phyloP scores from a whole-genome alignment of 2,888 invertebrate species.

The Deilephila porcellus region DNA sequence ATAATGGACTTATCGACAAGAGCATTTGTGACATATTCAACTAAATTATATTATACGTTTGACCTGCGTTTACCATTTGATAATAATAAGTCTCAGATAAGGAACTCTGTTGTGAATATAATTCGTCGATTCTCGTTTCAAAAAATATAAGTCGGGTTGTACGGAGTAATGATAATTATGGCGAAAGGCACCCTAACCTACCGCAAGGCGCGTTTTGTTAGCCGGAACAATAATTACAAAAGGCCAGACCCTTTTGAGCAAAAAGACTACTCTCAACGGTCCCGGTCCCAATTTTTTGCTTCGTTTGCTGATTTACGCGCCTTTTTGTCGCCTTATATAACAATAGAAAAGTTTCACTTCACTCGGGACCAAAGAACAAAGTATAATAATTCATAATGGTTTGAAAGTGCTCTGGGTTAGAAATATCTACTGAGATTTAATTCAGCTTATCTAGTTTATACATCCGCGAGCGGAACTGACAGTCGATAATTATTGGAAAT shows the following conservation, averaged over 20 bases:
- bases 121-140: background rate
- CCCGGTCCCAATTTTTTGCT: constrained; percentile 12
- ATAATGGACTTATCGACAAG: constrained; percentile 1
- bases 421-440: background rate
- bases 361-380: background rate
- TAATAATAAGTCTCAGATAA: constrained; percentile 20
- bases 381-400: background rate
- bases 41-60: constrained; percentile 12
- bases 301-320: constrained; percentile 30
- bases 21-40: constrained; percentile 7
- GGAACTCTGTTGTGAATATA: background rate
- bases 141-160: background rate
- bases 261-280: constrained; percentile 17
- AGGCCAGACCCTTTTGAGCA: constrained; percentile 14
- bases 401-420: background rate
- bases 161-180: background rate
- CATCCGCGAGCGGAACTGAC: background rate
- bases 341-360: constrained; percentile 24
- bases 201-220: constrained; percentile 42
- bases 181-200: constrained; percentile 39
- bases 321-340: constrained; percentile 11
- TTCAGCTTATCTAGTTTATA: background rate
- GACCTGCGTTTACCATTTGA: constrained; percentile 15
- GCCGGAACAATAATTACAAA: constrained; percentile 25
- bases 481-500: background rate